phyloP scores from a whole-genome alignment of 2,797 vertebrate species.

The Ceryle rudis region DNA sequence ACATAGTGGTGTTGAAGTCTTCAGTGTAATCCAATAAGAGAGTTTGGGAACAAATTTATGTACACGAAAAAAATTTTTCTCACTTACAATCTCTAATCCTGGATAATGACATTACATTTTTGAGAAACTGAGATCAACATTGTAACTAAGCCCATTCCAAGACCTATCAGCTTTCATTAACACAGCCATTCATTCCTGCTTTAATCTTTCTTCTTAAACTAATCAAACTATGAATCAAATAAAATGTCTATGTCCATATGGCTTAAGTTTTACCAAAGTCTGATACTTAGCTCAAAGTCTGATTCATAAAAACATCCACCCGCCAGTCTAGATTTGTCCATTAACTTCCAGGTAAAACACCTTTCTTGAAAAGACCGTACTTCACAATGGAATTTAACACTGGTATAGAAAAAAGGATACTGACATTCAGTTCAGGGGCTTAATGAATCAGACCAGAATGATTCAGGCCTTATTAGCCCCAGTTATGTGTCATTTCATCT shows the following conservation, averaged over 20 bases:
- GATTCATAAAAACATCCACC: neutral
- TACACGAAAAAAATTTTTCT: slow-evolving; percentile 2
- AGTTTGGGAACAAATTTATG: neutral
- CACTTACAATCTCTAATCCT: slow-evolving; percentile 11
- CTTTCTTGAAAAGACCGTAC: neutral
- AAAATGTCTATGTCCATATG: neutral
- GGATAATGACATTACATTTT: slow-evolving; percentile 10
- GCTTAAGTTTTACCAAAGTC: neutral
- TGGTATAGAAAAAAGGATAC: neutral
- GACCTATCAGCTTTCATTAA: slow-evolving; percentile 49
- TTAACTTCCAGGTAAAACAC: neutral
- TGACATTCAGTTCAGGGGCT: neutral
- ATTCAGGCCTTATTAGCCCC: neutral
- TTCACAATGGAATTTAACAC: neutral
- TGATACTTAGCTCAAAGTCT: neutral
- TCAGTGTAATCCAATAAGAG: neutral
- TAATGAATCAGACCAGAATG: slow-evolving; percentile 31
- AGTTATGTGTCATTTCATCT: neutral
- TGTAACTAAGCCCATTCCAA: slow-evolving; percentile 20
- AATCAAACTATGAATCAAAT: slow-evolving; percentile 28
- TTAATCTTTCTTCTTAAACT: slow-evolving; percentile 42
- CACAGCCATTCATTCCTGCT: slow-evolving; percentile 6
- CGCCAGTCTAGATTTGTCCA: neutral
- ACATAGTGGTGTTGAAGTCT: neutral
- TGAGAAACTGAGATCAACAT: neutral